Base-by-base conservation (phyloP, 2,797 vertebrate genomes). In the Macrochelys suwanniensis region DNA sequence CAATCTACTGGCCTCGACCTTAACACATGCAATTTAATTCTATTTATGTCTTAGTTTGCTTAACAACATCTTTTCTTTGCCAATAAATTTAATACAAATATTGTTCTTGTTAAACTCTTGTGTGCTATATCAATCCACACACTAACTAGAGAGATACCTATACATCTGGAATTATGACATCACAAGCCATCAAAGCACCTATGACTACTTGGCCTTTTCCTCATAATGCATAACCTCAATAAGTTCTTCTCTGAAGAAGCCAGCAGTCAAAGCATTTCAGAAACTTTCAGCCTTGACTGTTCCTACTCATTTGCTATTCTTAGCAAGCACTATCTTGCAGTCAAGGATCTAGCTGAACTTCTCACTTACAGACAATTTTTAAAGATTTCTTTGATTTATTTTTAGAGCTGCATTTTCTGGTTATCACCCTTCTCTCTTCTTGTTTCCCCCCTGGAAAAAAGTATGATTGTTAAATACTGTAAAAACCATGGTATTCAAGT, bases 271-370 rank as follows among this genome's bases (percentile, higher is more conserved):
- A 98, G 93, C 89, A 93, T 95, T 97, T 97, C 57, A 97, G 94
- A 97, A 98, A 95, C 85, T 96, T 98, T 97, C 95, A 96, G 84
- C 96, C 96, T 96, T 95, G 93, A 85, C 91, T 89, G 96, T 97
- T 97, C 98, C 98, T 97, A 98, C 97, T 77, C 95, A 2, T 90
- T 97, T 54, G 89, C 97, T 98, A 97, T 98, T 98, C 97, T 98
- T 90, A 88, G 95, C 87, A 68, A 86, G 12, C 71, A 94, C 95
- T 89, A 79, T 91, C 79, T 97, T 96, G 94, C 96, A 88, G 84
- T 97, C 95, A 98, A 95, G 96, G 94, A 88, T 92, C 87, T 93
- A 97, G 95, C 96, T 97, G 92, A 89, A 87, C 96, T 97, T 95
- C 94, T 97, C 97, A 88, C 95, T 97, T 96, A 91, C 71, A 85